Conservation (phyloP, 2,113 vertebrate species). For the Lampris incognitus region DNA sequence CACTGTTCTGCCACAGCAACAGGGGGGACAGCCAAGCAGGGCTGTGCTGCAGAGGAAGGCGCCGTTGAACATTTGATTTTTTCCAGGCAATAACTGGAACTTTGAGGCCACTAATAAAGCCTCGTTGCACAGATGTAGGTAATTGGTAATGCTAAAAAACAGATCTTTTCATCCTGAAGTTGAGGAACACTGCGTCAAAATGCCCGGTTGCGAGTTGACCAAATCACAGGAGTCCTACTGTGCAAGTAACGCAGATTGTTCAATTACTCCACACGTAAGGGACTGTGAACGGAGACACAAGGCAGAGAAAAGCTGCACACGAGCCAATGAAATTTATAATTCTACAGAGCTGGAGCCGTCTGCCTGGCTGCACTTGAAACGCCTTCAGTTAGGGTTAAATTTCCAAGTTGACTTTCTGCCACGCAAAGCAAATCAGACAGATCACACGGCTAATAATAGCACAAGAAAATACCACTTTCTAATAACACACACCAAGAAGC, state of each 20-base stretch:
- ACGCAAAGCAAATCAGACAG: constrained; percentile 72
- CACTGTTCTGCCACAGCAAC: constrained; percentile 48
- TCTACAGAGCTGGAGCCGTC: constrained; percentile 42
- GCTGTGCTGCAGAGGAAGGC: constrained; percentile 56
- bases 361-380: constrained; percentile 58
- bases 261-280: constrained; percentile 1
- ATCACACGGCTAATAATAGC: constrained; percentile 71
- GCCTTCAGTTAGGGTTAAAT: constrained; percentile 42
- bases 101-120: constrained; percentile 43
- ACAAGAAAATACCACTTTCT: constrained; percentile 52
- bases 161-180: constrained; percentile 12
- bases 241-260: constrained; percentile 27
- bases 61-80: constrained; percentile 59
- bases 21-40: constrained; percentile 52
- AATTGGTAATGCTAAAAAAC: constrained; percentile 30
- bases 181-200: constrained; percentile 21
- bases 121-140: constrained; percentile 26
- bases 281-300: background rate
- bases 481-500: constrained; percentile 58
- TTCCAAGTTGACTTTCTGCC: constrained; percentile 67
- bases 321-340: constrained; percentile 37
- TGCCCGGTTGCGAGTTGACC: background rate
- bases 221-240: constrained; percentile 14
- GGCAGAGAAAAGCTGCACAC: constrained; percentile 10
- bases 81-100: constrained; percentile 53